Evolutionary conservation across 37 sponge, comb jelly and placozoan species (phyloP).

Genomic region (Aphrocallistes beatrix): DNA sequence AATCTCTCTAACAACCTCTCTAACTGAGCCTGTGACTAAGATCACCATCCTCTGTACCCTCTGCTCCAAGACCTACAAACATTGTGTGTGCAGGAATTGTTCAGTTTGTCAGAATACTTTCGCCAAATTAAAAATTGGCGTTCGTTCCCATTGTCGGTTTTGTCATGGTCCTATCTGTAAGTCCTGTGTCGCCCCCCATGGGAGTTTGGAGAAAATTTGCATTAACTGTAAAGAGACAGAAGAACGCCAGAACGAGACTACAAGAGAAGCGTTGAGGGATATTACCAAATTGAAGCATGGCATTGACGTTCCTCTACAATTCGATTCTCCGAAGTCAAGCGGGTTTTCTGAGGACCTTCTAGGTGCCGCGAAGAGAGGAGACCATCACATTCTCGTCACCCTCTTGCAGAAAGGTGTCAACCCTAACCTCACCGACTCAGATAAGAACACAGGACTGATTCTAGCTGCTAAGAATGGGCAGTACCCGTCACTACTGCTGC

Average conservation of each 20-base stretch:
- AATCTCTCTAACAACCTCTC: background rate
- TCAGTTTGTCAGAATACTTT: background rate
- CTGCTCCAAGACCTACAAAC: background rate
- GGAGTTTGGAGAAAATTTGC: background rate
- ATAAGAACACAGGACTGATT: background rate
- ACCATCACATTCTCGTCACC: background rate
- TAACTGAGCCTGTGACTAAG: background rate
- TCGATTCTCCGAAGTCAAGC: background rate
- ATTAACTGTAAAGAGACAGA: background rate
- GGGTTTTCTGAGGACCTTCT: background rate
- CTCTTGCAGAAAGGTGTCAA: background rate
- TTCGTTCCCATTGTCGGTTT: background rate
- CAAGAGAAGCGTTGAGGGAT: background rate
- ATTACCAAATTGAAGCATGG: background rate
- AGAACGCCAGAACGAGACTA: background rate
- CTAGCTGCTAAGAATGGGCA: background rate
- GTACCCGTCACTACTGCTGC: background rate
- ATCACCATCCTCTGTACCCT: background rate
- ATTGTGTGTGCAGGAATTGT: background rate
- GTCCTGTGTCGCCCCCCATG: background rate
- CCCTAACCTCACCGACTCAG: slow-evolving; percentile 6
- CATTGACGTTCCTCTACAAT: background rate
- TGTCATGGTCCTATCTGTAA: background rate
- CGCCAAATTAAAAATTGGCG: background rate
- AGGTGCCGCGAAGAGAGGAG: background rate